Conservation (phyloP, 2,797 vertebrate genomes). For the Peromyscus nudipes region DNA sequence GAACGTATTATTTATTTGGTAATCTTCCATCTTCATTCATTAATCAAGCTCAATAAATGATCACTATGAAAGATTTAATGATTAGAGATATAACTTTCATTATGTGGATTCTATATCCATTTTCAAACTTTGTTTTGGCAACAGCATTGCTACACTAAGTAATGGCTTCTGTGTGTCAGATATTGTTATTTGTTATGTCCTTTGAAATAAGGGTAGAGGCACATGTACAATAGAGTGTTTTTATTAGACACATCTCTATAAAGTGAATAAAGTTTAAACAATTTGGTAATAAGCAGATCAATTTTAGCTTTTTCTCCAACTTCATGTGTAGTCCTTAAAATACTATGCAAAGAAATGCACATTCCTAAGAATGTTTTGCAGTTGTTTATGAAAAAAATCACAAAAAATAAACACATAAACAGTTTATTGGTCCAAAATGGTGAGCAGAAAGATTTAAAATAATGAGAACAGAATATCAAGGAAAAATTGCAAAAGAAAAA, state of each 20-base stretch:
- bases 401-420: not conserved
- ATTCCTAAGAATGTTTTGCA: not conserved
- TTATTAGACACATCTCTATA: not conserved
- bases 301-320: not conserved
- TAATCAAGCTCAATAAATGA: not conserved
- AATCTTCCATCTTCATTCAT: not conserved
- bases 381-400: not conserved
- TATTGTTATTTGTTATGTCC: not conserved
- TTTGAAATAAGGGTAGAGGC: not conserved
- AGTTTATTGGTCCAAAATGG: not conserved
- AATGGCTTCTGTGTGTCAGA: not conserved
- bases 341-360: not conserved
- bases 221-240: not conserved
- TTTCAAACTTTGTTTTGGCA: conserved; percentile 14
- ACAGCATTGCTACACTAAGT: not conserved
- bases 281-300: not conserved
- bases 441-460: not conserved
- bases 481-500: not conserved
- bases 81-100: not conserved
- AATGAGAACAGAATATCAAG: not conserved
- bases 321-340: not conserved
- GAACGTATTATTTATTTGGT: not conserved
- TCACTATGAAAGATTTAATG: not conserved
- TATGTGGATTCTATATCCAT: not conserved
- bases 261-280: not conserved